These are phyloP conservation scores for Daboia siamensis DNA, from an alignment of 2,113 vertebrate genomes.

Conservation along the genomic window DNA sequence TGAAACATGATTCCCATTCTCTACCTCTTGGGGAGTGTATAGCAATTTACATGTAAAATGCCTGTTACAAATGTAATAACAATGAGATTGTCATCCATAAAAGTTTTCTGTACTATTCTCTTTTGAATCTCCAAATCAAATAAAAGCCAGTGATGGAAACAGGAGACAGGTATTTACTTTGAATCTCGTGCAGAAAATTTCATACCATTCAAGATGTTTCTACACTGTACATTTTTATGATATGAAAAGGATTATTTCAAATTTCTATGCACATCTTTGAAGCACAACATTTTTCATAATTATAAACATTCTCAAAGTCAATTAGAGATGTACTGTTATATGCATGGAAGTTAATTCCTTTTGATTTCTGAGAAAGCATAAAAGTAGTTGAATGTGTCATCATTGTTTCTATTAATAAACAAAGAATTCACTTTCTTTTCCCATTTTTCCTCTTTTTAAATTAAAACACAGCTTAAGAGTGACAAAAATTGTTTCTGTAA, in stretches of 20 bases:
- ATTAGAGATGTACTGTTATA: slow-evolving; percentile 8
- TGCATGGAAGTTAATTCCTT: slow-evolving; percentile 48
- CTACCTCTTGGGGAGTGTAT: slow-evolving; percentile 31
- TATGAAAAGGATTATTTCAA: background rate
- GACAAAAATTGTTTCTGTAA: background rate
- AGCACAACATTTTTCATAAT: slow-evolving; percentile 38
- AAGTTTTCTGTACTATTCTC: slow-evolving; percentile 34
- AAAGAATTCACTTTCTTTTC: slow-evolving; percentile 29
- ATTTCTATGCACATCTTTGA: slow-evolving; percentile 22
- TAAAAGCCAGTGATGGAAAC: slow-evolving; percentile 27
- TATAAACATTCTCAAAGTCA: slow-evolving; percentile 29
- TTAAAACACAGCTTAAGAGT: slow-evolving; percentile 30
- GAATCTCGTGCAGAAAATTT: slow-evolving; percentile 13
- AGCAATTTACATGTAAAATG: slow-evolving; percentile 54
- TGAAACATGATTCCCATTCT: slow-evolving; percentile 49
- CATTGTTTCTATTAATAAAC: slow-evolving; percentile 23
- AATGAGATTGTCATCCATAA: slow-evolving; percentile 32
- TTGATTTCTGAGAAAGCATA: slow-evolving; percentile 41
- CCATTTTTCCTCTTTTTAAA: background rate
- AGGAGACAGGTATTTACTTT: slow-evolving; percentile 30
- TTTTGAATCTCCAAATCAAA: slow-evolving; percentile 37
- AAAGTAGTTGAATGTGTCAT: slow-evolving; percentile 43
- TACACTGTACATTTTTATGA: slow-evolving; percentile 10
- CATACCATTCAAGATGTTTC: background rate
- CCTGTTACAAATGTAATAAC: slow-evolving; percentile 59